A percentile compares a stretch with the other conserved stretches of the same genome.
Evolutionary conservation across 2,888 invertebrate species (phyloP).

Genomic region (Cheilosia variabilis): DNA sequence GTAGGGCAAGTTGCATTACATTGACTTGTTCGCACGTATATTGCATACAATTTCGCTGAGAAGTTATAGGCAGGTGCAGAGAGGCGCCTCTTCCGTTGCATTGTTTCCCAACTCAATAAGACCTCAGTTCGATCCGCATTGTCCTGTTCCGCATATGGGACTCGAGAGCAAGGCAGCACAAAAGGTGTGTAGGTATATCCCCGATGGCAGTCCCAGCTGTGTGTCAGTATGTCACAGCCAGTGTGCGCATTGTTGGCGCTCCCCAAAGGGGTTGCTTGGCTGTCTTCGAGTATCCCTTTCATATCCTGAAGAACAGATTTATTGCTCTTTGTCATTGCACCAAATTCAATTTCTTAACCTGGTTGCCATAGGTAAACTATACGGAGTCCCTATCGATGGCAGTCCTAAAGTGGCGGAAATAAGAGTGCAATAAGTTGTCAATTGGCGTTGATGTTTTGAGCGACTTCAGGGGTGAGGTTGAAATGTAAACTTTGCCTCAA

Average conservation of each 20-base stretch:
- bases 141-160: constrained; percentile 34
- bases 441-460: too few species aligned
- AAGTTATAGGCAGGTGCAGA: constrained; percentile 7
- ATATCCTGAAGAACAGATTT: constrained; percentile 46
- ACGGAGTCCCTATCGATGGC: background rate
- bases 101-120: constrained; percentile 39
- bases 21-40: too few species aligned
- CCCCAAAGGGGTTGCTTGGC: background rate
- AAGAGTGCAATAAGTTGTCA: too few species aligned
- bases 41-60: background rate
- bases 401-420: background rate
- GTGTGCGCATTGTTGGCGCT: constrained; percentile 5
- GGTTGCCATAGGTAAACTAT: constrained; percentile 3
- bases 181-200: background rate
- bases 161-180: constrained; percentile 17
- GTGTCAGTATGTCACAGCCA: constrained; percentile 31
- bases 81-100: constrained; percentile 2
- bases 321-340: constrained; percentile 45
- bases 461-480: too few species aligned
- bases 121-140: constrained; percentile 58
- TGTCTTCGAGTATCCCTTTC: constrained; percentile 28
- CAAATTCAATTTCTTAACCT: constrained; percentile 59
- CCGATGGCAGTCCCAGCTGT: background rate
- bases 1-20: constrained; percentile 1
- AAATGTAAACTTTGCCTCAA: too few species aligned